Conservation (phyloP, 2,113 vertebrate species). For the Pygoscelis antarcticus region DNA sequence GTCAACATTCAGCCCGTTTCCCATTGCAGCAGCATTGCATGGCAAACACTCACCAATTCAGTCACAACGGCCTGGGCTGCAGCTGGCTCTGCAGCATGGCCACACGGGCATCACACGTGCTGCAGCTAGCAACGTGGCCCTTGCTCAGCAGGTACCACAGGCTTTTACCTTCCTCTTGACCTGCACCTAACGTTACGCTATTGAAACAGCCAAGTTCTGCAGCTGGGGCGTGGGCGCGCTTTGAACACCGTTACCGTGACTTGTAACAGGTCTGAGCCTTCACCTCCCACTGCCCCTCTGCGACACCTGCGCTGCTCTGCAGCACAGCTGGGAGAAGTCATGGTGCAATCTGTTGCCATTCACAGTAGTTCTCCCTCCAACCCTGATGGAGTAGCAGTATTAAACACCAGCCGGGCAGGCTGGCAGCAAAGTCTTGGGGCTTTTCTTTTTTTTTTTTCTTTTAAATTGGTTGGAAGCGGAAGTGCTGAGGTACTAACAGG, state of each 20-base stretch:
- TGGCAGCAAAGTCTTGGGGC: not conserved
- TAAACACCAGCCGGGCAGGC: not conserved
- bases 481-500: not conserved
- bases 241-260: accelerated
- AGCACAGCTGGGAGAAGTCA: not conserved
- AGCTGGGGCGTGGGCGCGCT: not conserved
- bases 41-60: not conserved
- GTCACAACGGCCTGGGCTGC: not conserved
- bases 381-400: not conserved
- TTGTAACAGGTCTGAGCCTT: not conserved
- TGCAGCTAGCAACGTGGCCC: accelerated
- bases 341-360: not conserved
- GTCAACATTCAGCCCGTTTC: not conserved
- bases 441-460: not conserved
- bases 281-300: not conserved
- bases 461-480: not conserved
- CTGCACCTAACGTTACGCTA: accelerated
- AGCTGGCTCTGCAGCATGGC: not conserved
- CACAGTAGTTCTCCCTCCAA: not conserved
- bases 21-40: accelerated
- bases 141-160: not conserved
- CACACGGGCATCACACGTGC: accelerated
- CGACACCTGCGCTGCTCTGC: not conserved
- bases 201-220: not conserved
- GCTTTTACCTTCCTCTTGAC: not conserved